Percentiles rank a stretch among this genome's conserved stretches.
These are phyloP conservation scores for Gambusia yucatana DNA, from an alignment of 2,797 vertebrate genomes.

Conservation along the genomic window DNA sequence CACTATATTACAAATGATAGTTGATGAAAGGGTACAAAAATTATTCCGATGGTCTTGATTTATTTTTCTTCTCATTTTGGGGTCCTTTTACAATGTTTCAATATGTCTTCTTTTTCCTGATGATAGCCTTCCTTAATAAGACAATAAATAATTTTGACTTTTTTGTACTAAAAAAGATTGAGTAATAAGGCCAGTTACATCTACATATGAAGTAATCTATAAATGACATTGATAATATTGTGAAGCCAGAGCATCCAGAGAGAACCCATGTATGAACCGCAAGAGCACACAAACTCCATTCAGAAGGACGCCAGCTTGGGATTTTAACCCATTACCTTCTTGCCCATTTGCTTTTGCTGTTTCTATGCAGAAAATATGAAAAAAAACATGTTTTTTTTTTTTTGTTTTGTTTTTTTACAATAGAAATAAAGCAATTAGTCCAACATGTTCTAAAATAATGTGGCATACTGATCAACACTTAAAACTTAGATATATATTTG, in stretches of 20 bases:
- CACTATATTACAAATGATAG: conserved; percentile 57
- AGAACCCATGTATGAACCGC: not conserved
- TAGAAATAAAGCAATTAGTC: not conserved
- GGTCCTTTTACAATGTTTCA: conserved; percentile 13
- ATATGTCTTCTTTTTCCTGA: conserved; percentile 9
- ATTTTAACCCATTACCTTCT: not conserved
- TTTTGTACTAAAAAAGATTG: not conserved
- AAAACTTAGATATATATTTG: not conserved
- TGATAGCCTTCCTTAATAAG: conserved; percentile 25
- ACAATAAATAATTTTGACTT: not conserved
- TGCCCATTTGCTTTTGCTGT: not conserved
- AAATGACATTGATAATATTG: not conserved
- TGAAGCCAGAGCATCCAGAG: not conserved
- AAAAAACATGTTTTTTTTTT: not conserved
- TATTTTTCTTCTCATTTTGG: conserved; percentile 14
- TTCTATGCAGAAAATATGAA: not conserved
- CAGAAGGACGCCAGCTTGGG: not conserved
- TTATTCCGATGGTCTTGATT: conserved; percentile 56
- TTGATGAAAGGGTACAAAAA: conserved; percentile 48
- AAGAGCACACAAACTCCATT: not conserved
- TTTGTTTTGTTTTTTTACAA: not conserved
- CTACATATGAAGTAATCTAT: not conserved
- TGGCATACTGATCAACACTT: not conserved
- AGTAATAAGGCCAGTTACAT: not conserved
- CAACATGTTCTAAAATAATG: not conserved